Evolutionary conservation across 2,113 vertebrate genomes (phyloP).

Genomic region (Ceyx melanurus): DNA sequence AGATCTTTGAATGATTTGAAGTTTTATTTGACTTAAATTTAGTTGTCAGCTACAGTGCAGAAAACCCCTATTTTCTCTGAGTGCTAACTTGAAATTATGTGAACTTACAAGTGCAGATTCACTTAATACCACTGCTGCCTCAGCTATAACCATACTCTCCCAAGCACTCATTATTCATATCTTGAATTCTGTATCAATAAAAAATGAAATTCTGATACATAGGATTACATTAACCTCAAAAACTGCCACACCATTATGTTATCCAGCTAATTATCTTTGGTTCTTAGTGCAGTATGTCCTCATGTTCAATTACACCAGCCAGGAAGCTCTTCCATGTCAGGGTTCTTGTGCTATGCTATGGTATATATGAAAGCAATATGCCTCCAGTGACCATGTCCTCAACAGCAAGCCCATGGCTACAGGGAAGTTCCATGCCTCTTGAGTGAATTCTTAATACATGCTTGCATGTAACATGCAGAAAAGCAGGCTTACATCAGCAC

Average conservation of each 20-base stretch:
- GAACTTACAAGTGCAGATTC: not conserved
- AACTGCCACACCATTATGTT: not conserved
- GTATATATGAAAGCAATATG: not conserved
- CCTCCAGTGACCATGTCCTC: fast-evolving
- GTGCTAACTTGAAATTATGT: not conserved
- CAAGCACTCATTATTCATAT: not conserved
- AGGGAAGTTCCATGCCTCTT: not conserved
- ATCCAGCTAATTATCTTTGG: not conserved
- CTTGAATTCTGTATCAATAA: not conserved
- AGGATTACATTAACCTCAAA: not conserved
- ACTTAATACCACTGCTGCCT: not conserved
- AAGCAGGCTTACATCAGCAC: not conserved
- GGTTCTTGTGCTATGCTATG: not conserved
- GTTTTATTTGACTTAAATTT: not conserved
- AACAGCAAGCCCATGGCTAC: not conserved
- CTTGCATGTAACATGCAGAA: not conserved
- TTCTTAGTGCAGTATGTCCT: not conserved
- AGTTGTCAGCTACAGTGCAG: not conserved
- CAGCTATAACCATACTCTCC: not conserved
- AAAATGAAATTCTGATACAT: not conserved
- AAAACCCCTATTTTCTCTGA: not conserved
- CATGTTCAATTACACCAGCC: not conserved
- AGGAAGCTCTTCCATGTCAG: fast-evolving
- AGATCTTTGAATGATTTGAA: not conserved
- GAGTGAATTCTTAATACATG: not conserved